Base-by-base conservation (phyloP, 2,113 vertebrate species). In the Antennarius striatus region DNA sequence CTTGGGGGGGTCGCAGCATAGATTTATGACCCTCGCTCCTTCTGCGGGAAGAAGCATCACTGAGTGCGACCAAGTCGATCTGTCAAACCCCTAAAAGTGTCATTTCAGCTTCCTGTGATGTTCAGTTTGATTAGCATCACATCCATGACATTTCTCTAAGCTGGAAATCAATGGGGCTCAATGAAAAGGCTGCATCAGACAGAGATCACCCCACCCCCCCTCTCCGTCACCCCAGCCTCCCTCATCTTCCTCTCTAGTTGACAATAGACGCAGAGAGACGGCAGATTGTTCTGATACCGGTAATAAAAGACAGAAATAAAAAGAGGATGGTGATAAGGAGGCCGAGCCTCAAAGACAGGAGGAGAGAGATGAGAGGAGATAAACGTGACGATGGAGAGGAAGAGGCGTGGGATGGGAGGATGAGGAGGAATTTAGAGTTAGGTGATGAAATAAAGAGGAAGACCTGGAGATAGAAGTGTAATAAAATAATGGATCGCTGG, bases 101-200 rank as follows among this genome's bases (percentile, higher is more conserved):
- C 83, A 77, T 84, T 87, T 83, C 59, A 56, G 55, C 50, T 7
- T 47, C 47, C 61, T 76, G 60, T 86, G 83, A 88, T 84, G 76
- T 82, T 79, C 71, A 85, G 79, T 86, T 86, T 83, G 81, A 85
- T 87, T 75, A 82, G 60, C 72, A 77, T 88, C 87, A 72, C 69
- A 71, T 80, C 75, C 76, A 67, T 85, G 84, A 77, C 87, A 88
- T 85, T 85, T 82, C 75, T 63, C 75, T 86, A 76, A 88, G 82
- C 72, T 80, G 71, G 14, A 84, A 88, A 85, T 89, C 87, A 79
- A 85, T 86, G 68, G 68, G 52, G 59, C 75, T 85, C 79, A 73
- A 81, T 86, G 68, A 63, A 76, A 73, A 76, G 67, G 56, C 71
- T 68, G 72, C 72, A 77, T 80, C 68, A 56, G 64, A 75, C 65